Evolutionary conservation across 2,113 vertebrate genomes (phyloP).

Genomic region (Nettapus auritus): DNA sequence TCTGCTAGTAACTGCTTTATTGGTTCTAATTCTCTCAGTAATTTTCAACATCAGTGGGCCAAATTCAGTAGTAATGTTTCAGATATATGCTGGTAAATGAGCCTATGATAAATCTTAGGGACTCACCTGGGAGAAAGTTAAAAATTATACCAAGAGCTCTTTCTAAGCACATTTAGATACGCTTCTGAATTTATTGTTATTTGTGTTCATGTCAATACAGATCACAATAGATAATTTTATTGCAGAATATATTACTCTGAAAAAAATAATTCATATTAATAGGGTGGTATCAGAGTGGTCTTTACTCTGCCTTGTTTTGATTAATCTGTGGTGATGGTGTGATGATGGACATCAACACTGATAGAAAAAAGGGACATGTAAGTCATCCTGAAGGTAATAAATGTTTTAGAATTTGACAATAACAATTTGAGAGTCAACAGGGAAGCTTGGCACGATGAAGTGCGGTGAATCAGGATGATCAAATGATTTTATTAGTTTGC

Average conservation of each 20-base stretch:
- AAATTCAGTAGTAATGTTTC: not conserved
- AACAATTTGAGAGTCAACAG: constrained; percentile 82
- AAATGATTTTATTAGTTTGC: constrained; percentile 84
- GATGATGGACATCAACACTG: constrained; percentile 57
- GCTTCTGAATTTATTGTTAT: not conserved
- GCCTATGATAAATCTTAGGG: not conserved
- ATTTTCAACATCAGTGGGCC: constrained; percentile 16
- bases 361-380: not conserved
- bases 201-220: not conserved
- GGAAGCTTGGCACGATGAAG: constrained; percentile 76
- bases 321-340: not conserved
- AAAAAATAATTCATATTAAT: not conserved
- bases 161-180: not conserved
- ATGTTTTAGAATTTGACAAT: constrained; percentile 72
- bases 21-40: not conserved
- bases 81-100: not conserved
- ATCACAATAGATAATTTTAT: not conserved
- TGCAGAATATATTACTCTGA: not conserved
- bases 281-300: not conserved
- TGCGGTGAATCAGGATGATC: constrained; percentile 83
- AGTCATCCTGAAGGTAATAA: constrained; percentile 70
- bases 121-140: not conserved
- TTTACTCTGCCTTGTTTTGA: not conserved
- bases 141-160: not conserved
- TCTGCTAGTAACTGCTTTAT: not conserved